Evolutionary conservation across 2,797 vertebrate genomes (phyloP), one percentile per base, ranked within the genome.

Genomic region (Cyprinodon diabolis): DNA sequence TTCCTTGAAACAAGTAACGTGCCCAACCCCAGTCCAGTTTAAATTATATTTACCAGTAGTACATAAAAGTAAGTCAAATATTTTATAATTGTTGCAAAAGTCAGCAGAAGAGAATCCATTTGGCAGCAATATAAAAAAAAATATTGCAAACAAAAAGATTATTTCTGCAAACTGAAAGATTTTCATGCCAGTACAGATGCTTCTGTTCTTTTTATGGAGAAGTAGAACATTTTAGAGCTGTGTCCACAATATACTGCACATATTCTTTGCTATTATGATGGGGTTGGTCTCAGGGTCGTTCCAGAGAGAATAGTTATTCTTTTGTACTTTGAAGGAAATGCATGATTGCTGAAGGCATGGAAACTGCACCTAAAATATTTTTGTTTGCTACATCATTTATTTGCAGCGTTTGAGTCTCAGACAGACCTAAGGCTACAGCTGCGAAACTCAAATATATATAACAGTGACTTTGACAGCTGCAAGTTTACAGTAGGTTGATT

Each of bases 401-500:
- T 73, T 73, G 35, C 51, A 75, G 79, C 45, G 11, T 82, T 71
- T 84, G 30, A 13, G 77, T 78, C 52, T 47, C 23, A 67, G 58
- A 76, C 43, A 15, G 21, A 82, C 79, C 85, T 71, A 30, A 0
- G 79, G 82, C 81, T 68, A 69, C 51, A 51, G 75, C 79, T 77
- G 76, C 79, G 84, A 23, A 81, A 58, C 71, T 83, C 69, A 78
- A 79, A 86, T 77, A 83, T 79, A 81, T 79, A 82, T 89, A 88
- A 88, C 69, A 66, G 67, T 30, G 56, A 58, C 40, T 84, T 83
- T 80, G 84, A 81, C 84, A 78, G 84, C 71, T 71, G 78, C 69
- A 78, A 76, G 69, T 90, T 93, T 92, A 89, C 87, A 89, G 66
- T 79, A 52, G 85, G 85, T 92, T 93, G 84, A 91, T 93, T 91